These are phyloP conservation scores for Seladonia tumulorum DNA, from an alignment of 2,888 invertebrate genomes.

Conservation along the genomic window DNA sequence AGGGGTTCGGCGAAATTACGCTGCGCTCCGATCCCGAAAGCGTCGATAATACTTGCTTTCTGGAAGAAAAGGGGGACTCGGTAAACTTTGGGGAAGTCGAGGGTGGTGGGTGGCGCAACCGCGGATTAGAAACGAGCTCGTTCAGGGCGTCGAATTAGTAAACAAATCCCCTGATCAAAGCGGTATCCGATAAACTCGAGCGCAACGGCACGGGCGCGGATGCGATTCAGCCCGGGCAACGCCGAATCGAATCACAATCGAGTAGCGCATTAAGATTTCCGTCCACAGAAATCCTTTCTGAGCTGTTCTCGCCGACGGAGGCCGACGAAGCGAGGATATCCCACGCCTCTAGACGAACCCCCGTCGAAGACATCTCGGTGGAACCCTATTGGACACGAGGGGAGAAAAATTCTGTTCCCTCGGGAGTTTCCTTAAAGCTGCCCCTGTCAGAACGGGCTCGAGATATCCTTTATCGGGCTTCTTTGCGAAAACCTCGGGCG, in stretches of 20 bases:
- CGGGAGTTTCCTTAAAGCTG: slow-evolving; percentile 47
- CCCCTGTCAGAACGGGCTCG: slow-evolving; percentile 11
- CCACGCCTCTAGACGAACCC: slow-evolving; percentile 13
- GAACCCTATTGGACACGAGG: slow-evolving; percentile 44
- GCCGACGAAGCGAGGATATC: slow-evolving; percentile 31
- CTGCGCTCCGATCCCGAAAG: not conserved
- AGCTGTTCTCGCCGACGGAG: slow-evolving; percentile 20
- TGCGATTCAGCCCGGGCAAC: not conserved
- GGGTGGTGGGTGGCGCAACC: not conserved
- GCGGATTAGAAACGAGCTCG: slow-evolving; percentile 6
- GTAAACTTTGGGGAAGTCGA: not conserved
- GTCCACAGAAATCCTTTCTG: slow-evolving; percentile 38
- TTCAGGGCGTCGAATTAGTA: slow-evolving; percentile 5
- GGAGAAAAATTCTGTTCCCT: slow-evolving; percentile 48
- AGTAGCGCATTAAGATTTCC: slow-evolving; percentile 42
- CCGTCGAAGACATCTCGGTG: slow-evolving; percentile 37
- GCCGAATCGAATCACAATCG: slow-evolving; percentile 4
- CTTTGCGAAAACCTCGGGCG: slow-evolving; percentile 30
- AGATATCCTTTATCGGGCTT: slow-evolving; percentile 57
- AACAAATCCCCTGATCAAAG: slow-evolving; percentile 25
- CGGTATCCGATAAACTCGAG: slow-evolving; percentile 22
- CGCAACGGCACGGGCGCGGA: not conserved
- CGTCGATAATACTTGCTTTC: not conserved
- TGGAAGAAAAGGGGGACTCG: not conserved
- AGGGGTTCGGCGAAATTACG: not conserved